A percentile compares a stretch with the other conserved stretches of the same genome.
phyloP scores from a whole-genome alignment of 2,797 vertebrate genomes.

The Carapus acus region DNA sequence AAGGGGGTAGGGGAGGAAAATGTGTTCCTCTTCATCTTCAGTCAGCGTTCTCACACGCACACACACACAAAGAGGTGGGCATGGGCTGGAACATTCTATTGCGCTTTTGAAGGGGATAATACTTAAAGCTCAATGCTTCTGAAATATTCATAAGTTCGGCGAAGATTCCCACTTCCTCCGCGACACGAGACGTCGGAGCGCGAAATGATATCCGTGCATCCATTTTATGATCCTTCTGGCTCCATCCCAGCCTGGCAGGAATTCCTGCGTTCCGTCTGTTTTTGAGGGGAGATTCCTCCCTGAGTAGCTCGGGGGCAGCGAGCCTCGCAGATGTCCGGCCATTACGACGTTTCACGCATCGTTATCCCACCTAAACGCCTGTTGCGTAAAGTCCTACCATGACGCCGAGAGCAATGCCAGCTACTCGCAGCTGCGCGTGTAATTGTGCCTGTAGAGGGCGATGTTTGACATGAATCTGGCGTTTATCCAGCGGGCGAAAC shows the following conservation, averaged over 20 bases:
- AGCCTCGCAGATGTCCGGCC: no score
- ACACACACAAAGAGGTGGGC: neutral
- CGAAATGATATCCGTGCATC: no score
- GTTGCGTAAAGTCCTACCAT: no score
- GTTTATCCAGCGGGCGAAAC: neutral
- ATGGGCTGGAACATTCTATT: constrained; percentile 28
- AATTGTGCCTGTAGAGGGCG: neutral
- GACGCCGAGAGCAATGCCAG: neutral
- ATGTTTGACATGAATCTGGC: constrained; percentile 1
- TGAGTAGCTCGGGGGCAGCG: no score
- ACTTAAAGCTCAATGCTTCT: constrained; percentile 30
- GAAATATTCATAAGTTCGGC: constrained; percentile 5
- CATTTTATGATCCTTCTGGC: no score
- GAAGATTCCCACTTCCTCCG: no score
- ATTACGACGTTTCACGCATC: neutral
- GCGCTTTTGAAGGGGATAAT: constrained; percentile 34
- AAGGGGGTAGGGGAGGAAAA: constrained; percentile 26
- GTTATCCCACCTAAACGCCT: neutral
- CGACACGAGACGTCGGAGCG: no score
- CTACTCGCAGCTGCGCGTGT: neutral
- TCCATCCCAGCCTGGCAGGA: no score
- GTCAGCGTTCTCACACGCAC: constrained; percentile 33
- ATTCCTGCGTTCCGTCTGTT: no score
- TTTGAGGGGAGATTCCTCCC: no score
- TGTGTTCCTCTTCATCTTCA: constrained; percentile 58